These are phyloP conservation scores for Macroglossus sobrinus DNA, from an alignment of 2,113 vertebrate species.

Conservation along the genomic window DNA sequence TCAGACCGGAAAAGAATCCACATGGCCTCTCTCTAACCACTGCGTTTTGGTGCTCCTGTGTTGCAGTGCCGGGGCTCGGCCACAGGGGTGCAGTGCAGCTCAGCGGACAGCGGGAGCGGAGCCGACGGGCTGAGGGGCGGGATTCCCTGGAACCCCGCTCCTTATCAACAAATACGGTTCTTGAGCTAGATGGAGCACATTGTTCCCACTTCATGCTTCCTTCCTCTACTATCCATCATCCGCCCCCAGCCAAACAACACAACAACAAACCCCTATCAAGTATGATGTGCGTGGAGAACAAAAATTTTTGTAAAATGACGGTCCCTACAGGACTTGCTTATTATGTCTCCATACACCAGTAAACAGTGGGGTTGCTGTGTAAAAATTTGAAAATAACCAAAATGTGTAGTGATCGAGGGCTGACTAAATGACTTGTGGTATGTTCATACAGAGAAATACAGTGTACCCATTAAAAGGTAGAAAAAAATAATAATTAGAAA, in stretches of 20 bases:
- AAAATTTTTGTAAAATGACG: background rate
- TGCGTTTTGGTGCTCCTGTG: background rate
- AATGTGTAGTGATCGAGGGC: background rate
- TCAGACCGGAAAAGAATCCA: background rate
- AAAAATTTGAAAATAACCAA: background rate
- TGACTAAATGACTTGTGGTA: background rate
- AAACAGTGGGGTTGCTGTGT: background rate
- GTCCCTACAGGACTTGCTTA: background rate
- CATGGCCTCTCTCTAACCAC: background rate
- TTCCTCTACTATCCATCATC: background rate
- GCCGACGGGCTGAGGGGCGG: rapidly evolving
- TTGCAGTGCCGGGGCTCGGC: background rate
- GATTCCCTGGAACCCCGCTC: background rate
- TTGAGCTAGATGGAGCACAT: rapidly evolving
- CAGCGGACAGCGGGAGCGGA: background rate
- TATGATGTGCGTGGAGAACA: background rate
- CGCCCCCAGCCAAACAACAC: too few relatives aligned
- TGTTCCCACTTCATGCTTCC: background rate
- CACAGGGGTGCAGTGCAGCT: slow-evolving; percentile 55
- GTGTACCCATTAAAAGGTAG: background rate
- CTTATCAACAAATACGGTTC: too few relatives aligned
- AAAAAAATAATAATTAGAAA: background rate
- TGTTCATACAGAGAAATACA: background rate
- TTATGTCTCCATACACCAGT: background rate
- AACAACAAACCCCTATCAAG: too few relatives aligned